Evolutionary conservation across 2,797 vertebrate species (phyloP), one percentile per base, ranked within the genome.

Genomic region (Lacerta viridis): DNA sequence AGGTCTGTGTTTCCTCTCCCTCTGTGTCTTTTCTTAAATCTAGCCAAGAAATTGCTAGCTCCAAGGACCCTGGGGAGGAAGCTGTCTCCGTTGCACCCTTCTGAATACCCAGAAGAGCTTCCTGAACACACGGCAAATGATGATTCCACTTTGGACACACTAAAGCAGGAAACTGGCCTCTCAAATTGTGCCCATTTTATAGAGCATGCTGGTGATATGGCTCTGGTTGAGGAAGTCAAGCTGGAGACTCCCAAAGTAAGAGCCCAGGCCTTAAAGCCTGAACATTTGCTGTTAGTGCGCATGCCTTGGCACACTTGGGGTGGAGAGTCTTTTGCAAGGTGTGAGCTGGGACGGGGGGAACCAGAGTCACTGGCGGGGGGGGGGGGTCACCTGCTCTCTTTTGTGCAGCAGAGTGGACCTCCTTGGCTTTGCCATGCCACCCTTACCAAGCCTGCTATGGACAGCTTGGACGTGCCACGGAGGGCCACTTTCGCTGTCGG

Each of bases 161-260:
- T 89, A 11, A 94, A 92, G 86, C 93, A 92, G 2, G 94, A 97
- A 6, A 29, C 92, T 10, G 84, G 0, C 27, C 1, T 78, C 77
- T 91, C 94, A 71, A 76, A 64, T 0, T 76, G 89, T 85, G 84
- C 92, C 50, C 86, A 85, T 27, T 74, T 90, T 17, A 4, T 88
- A 6, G 92, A 95, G 3, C 77, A 93, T 3, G 94, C 92, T 0
- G 93, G 93, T 0, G 94, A 94, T 33, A 86, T 96, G 1, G 93
- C 96, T 8, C 92, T 98, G 83, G 95, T 99, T 0, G 97, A 98
- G 90, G 97, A 97, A 76, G 91, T 97, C 85, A 94, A 87, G 71
- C 93, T 93, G 2, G 93, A 95, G 29, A 95, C 93, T 3, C 92
- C 95, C 18, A 95, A 96, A 97, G 98, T 98, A 71, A 93, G 91